These are phyloP conservation scores for Musca vetustissima DNA, from an alignment of 1,140 invertebrate genomes.

Conservation along the genomic window DNA sequence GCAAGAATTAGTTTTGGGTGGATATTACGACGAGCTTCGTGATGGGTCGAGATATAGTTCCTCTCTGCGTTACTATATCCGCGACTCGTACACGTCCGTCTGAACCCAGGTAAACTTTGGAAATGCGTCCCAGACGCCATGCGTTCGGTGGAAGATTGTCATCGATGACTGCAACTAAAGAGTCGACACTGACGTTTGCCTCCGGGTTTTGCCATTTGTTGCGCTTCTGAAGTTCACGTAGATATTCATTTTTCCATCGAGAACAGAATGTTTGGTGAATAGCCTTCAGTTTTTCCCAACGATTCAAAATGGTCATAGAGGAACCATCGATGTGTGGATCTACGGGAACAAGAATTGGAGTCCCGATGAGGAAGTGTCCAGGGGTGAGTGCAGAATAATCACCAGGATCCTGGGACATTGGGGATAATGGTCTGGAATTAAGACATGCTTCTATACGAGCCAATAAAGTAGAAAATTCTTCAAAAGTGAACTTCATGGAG, in stretches of 20 bases:
- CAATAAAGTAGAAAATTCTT: conserved; percentile 17
- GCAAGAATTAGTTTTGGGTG: background rate
- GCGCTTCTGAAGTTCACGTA: background rate
- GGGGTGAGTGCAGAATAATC: background rate
- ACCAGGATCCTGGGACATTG: conserved; percentile 13
- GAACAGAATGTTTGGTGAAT: background rate
- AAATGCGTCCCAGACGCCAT: background rate
- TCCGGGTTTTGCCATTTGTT: background rate
- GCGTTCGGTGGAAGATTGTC: background rate
- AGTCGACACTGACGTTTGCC: background rate
- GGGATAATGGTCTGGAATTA: conserved; percentile 32
- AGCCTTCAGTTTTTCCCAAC: background rate
- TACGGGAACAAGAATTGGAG: background rate
- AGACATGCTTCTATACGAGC: conserved; percentile 23
- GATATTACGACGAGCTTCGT: background rate
- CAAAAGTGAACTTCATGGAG: conserved; percentile 5
- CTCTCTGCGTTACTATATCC: background rate
- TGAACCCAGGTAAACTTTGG: background rate
- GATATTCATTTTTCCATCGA: background rate
- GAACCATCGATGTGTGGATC: background rate
- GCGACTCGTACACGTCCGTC: background rate
- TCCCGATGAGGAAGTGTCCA: background rate
- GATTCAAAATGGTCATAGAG: background rate
- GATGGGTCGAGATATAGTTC: background rate
- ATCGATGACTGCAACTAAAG: background rate